Evolutionary conservation across 2,797 vertebrate genomes (phyloP).

Genomic region (Tympanoctomys barrerae): DNA sequence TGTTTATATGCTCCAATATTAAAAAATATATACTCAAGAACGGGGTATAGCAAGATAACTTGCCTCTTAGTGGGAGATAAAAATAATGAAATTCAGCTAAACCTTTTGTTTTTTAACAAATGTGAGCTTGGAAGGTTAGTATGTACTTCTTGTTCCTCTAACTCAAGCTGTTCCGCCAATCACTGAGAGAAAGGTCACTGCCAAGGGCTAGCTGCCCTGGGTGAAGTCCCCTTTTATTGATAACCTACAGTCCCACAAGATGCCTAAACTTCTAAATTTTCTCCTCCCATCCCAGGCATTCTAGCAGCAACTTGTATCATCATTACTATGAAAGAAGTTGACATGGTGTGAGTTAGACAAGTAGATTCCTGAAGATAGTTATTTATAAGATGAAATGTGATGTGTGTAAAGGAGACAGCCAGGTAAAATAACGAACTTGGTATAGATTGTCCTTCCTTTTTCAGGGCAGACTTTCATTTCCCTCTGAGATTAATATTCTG

Average conservation of each 20-base stretch:
- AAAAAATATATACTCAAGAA: background rate
- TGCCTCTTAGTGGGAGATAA: constrained; percentile 16
- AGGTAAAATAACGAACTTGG: background rate
- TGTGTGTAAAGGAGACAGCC: background rate
- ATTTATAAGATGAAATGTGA: background rate
- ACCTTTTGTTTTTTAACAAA: background rate
- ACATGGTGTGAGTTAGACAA: background rate
- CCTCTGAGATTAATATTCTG: background rate
- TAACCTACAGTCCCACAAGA: background rate
- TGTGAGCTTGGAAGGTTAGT: background rate
- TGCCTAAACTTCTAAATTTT: background rate
- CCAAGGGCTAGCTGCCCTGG: background rate
- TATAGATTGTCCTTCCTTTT: background rate
- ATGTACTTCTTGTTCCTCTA: background rate
- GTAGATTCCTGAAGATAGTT: background rate
- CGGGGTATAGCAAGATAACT: background rate
- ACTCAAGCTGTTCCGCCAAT: background rate
- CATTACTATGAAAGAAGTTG: background rate
- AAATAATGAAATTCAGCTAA: background rate
- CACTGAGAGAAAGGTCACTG: background rate
- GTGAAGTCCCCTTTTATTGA: background rate
- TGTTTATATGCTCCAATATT: background rate
- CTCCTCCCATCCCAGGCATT: background rate
- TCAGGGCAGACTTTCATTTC: background rate
- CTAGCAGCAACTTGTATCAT: background rate